A percentile compares a stretch with the other conserved stretches of the same genome.
These are phyloP conservation scores for Betta splendens DNA, from an alignment of 2,797 vertebrate genomes.

Conservation along the genomic window DNA sequence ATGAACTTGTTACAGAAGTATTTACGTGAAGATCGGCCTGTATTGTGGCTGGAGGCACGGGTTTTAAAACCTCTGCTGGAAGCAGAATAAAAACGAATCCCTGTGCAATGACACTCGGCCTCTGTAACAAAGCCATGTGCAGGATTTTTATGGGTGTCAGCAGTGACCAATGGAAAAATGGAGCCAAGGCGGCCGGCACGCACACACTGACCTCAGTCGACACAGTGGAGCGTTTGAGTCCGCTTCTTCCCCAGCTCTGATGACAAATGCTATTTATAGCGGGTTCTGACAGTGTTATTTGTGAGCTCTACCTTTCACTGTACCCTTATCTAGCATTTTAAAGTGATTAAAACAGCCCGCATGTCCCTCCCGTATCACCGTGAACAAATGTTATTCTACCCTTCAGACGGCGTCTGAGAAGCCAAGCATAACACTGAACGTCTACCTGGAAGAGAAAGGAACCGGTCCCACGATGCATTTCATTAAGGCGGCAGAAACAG, in stretches of 20 bases:
- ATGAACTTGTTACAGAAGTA: constrained; percentile 18
- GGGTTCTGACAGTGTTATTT: constrained; percentile 61
- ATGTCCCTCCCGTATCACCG: constrained; percentile 46
- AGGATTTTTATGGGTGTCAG: constrained; percentile 64
- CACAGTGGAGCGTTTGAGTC: constrained; percentile 60
- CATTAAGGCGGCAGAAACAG: constrained; percentile 28
- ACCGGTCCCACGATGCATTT: constrained; percentile 40
- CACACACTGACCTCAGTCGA: constrained; percentile 62
- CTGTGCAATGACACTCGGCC: constrained; percentile 35
- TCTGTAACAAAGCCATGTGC: constrained; percentile 57
- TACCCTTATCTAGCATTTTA: constrained; percentile 70
- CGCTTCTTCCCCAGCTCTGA: constrained; percentile 70
- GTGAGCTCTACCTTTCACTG: constrained; percentile 70
- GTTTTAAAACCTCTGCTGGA: constrained; percentile 54
- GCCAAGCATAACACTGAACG: constrained; percentile 40
- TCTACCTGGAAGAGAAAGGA: constrained; percentile 22
- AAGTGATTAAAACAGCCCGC: constrained; percentile 59
- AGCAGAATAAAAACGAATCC: constrained; percentile 53
- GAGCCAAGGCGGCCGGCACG: constrained; percentile 50
- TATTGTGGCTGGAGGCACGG: constrained; percentile 28
- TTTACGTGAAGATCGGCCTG: constrained; percentile 46
- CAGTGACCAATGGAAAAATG: constrained; percentile 73
- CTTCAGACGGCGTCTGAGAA: constrained; percentile 52
- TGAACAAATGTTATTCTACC: constrained; percentile 61
- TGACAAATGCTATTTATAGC: constrained; percentile 82